These are phyloP conservation scores for Elaeidobius kamerunicus DNA, from an alignment of 2,888 invertebrate genomes.

Conservation along the genomic window DNA sequence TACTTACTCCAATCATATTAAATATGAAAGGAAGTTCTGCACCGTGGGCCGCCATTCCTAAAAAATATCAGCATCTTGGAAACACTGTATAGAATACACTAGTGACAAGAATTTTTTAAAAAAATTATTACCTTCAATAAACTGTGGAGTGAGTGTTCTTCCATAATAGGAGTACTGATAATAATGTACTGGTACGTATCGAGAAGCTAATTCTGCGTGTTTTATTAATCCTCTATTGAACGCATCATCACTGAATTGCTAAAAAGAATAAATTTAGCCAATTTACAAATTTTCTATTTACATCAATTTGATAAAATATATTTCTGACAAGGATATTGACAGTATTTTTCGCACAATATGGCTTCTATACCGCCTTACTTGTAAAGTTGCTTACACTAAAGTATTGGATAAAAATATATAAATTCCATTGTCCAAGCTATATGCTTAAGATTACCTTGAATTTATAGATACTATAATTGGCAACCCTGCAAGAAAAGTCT, in stretches of 20 bases:
- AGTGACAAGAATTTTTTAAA: background rate
- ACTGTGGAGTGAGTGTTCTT: background rate
- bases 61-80: background rate
- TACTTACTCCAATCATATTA: background rate
- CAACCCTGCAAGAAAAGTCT: background rate
- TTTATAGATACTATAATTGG: background rate
- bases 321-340: too few species aligned
- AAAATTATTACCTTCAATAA: conserved; percentile 7
- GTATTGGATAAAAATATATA: too few species aligned
- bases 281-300: background rate
- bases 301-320: too few species aligned
- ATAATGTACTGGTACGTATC: conserved; percentile 1
- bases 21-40: conserved; percentile 13
- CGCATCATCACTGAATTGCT: background rate
- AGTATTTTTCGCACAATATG: too few species aligned
- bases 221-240: background rate
- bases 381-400: too few species aligned
- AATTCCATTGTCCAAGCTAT: too few species aligned
- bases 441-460: background rate
- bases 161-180: conserved; percentile 8
- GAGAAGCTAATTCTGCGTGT: conserved; percentile 1
- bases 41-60: conserved; percentile 1
- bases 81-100: background rate
- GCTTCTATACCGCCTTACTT: too few species aligned
- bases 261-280: background rate